Percentiles rank a stretch among this genome's conserved stretches.
Evolutionary conservation across 2,113 vertebrate genomes (phyloP).

Genomic region (Podocnemis expansa): DNA sequence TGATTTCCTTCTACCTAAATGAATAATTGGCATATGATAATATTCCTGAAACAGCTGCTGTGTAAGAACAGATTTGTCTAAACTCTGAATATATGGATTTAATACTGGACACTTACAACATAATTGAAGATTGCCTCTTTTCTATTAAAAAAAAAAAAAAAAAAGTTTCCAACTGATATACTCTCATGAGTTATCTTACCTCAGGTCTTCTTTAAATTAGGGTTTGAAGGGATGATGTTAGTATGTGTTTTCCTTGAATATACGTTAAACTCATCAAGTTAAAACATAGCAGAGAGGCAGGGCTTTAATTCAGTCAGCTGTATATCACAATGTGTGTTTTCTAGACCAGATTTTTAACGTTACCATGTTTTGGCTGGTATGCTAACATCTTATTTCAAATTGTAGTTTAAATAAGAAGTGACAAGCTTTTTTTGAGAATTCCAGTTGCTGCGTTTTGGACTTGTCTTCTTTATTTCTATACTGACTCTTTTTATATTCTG

Average conservation of each 20-base stretch:
- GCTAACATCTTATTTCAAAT: neutral
- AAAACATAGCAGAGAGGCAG: neutral
- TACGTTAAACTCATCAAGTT: neutral
- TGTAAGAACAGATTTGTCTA: neutral
- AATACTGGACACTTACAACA: neutral
- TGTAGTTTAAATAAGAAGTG: neutral
- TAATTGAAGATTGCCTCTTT: neutral
- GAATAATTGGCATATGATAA: neutral
- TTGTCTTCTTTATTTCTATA: neutral
- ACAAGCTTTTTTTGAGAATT: neutral
- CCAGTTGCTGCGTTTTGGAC: neutral
- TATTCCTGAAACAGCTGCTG: neutral
- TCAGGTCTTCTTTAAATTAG: neutral
- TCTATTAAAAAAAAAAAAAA: neutral
- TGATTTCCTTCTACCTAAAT: neutral
- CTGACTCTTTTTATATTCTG: neutral
- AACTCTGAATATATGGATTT: neutral
- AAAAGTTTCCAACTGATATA: neutral
- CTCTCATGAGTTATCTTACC: neutral
- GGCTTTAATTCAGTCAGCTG: neutral
- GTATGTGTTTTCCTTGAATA: neutral
- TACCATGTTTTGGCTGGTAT: neutral
- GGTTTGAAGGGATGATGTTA: neutral
- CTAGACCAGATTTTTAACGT: neutral
- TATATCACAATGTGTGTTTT: neutral